Base-by-base conservation (phyloP, 1,140 invertebrate genomes). In the Hesperophylax magnus region DNA sequence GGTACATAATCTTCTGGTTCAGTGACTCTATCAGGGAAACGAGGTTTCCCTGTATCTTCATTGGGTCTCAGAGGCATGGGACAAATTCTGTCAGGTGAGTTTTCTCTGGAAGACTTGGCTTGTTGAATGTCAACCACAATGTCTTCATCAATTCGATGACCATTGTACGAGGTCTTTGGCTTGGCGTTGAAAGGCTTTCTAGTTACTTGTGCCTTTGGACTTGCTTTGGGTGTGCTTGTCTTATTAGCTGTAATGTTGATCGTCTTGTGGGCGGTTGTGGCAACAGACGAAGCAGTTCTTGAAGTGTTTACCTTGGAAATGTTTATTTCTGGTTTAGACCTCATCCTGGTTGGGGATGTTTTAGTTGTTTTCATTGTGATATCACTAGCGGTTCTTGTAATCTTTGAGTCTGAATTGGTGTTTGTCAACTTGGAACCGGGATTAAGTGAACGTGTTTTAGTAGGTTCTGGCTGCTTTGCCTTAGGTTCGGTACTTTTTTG, bases 71-170 rank as follows among this genome's bases (percentile, higher is more conserved):
- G 87, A 0, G 93, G 93, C n/a, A 91, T 91, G 0, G 93, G 92
- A 85, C 92, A 92, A 80, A 93, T 91, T 53, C 91, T 90, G 85
- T 94, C 92, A 7, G 94, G 94, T 14, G 93, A 93, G 22, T 93
- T 93, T 86, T 95, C 94, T 54, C 93, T 86, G 0, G 93, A 94
- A 69, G 93, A 94, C 87, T 93, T 94, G 0, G 93, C 93, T 85
- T 93, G 92, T 85, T 94, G 92, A 24, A 93, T 88, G 80, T 94
- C 92, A 78, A 93, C 92, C 31, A 93, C 90, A 47, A 92, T 85
- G 81, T 91, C 89, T 83, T 91, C 86, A 85, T 91, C 85, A 89
- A 86, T 78, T 88, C 20, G 78, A 39, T 78, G 53, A 20, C 58
- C 56, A 27, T 82, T 90, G 87, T n/a, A 65, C 84, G 18, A 86